Conservation (phyloP, 2,888 invertebrate species). For the Apocheima hispidaria region DNA sequence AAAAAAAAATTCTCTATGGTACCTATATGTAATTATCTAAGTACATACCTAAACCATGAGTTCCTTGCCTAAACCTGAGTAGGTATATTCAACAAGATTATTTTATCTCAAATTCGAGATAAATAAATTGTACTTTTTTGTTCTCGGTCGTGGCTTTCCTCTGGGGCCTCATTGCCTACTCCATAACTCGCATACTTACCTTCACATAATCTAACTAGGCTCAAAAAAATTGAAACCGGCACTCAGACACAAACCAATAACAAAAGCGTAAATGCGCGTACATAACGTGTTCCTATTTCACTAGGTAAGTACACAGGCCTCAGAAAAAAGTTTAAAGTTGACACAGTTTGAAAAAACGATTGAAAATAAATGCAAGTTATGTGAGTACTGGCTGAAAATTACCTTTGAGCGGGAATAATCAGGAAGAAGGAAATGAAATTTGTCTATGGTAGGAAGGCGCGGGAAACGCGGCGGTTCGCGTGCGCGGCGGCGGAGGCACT, state of each 20-base stretch:
- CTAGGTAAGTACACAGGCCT: conserved; percentile 26
- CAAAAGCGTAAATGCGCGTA: conserved; percentile 52
- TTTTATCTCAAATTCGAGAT: too few species aligned
- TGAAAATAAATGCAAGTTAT: not conserved
- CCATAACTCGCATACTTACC: conserved; percentile 1
- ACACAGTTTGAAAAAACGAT: conserved; percentile 42
- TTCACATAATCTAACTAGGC: conserved; percentile 12
- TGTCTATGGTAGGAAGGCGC: conserved; percentile 63
- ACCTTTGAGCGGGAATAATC: conserved; percentile 71
- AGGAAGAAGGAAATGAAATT: conserved; percentile 53
- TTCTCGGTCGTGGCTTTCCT: not conserved
- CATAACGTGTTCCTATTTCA: conserved; percentile 47
- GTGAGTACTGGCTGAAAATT: conserved; percentile 48
- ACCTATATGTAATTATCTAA: too few species aligned
- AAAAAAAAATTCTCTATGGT: too few species aligned
- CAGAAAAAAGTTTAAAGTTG: conserved; percentile 2
- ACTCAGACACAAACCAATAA: conserved; percentile 59
- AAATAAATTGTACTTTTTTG: too few species aligned
- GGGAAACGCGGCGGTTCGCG: conserved; percentile 69
- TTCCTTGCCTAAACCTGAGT: too few species aligned
- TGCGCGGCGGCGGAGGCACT: conserved; percentile 65
- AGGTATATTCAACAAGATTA: too few species aligned
- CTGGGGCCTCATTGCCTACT: not conserved
- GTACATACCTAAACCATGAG: too few species aligned
- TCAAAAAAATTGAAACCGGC: conserved; percentile 43